phyloP scores from a whole-genome alignment of 1,140 invertebrate genomes.

The Rhizoglyphus robini region DNA sequence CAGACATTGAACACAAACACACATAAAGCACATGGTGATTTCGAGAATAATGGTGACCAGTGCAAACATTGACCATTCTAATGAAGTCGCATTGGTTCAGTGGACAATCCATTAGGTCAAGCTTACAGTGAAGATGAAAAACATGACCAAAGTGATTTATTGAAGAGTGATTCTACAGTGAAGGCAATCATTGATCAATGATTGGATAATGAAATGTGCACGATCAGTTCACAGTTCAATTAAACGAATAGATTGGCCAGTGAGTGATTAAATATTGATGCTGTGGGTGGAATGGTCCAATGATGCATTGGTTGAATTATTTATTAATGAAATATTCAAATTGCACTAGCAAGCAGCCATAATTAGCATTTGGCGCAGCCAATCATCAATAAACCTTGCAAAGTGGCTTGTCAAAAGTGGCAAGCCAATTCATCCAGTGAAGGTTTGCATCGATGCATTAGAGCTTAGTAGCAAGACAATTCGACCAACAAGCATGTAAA shows the following conservation, averaged over 20 bases:
- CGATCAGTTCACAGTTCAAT: no score
- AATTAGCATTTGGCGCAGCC: background rate
- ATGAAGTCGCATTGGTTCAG: no score
- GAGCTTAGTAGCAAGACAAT: background rate
- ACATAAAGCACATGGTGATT: no score
- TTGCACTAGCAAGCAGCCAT: background rate
- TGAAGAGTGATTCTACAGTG: no score
- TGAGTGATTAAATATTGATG: constrained; percentile 1
- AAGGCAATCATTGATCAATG: no score
- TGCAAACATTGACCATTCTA: no score
- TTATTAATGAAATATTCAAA: constrained; percentile 13
- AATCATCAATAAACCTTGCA: constrained; percentile 7
- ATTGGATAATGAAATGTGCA: background rate
- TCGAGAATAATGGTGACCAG: no score
- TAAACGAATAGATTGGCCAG: background rate
- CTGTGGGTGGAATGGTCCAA: background rate
- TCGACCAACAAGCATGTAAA: background rate
- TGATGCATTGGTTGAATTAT: constrained; percentile 12
- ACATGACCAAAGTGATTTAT: no score
- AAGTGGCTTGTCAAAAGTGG: constrained; percentile 2
- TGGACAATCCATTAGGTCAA: no score
- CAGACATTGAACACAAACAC: no score
- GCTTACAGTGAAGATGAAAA: no score
- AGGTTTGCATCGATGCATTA: background rate
- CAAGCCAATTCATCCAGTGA: background rate